A percentile compares a stretch with the other conserved stretches of the same genome.
These are phyloP conservation scores for Perdita meconis DNA, from an alignment of 2,888 invertebrate genomes.

Conservation along the genomic window DNA sequence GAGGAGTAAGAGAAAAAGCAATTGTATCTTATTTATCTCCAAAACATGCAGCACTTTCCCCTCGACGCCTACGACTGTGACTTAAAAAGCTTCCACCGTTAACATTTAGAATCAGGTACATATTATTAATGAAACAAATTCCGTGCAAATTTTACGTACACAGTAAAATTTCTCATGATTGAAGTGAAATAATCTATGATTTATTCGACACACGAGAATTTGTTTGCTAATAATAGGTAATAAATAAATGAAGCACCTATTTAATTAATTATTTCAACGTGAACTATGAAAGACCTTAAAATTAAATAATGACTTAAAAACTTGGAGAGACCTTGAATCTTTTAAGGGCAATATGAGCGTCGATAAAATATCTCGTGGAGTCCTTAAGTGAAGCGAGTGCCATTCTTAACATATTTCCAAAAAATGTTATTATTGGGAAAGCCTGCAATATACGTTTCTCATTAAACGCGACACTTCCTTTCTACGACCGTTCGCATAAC, in stretches of 20 bases:
- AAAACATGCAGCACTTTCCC: slow-evolving; percentile 55
- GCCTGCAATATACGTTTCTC: slow-evolving; percentile 76
- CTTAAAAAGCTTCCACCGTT: slow-evolving; percentile 30
- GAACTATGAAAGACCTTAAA: slow-evolving; percentile 75
- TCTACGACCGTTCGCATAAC: neutral
- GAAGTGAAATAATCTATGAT: neutral
- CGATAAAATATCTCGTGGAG: slow-evolving; percentile 75
- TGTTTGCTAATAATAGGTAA: slow-evolving; percentile 56
- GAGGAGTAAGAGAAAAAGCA: slow-evolving; percentile 59
- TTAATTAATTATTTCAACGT: slow-evolving; percentile 30
- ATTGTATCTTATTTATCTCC: slow-evolving; percentile 37
- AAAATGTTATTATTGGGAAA: slow-evolving; percentile 77
- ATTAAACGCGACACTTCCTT: slow-evolving; percentile 45
- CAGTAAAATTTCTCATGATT: neutral
- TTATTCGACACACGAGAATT: slow-evolving; percentile 41
- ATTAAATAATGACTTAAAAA: slow-evolving; percentile 34
- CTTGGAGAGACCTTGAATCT: slow-evolving; percentile 80
- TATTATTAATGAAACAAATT: slow-evolving; percentile 51
- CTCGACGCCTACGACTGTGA: slow-evolving; percentile 24
- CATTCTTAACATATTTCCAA: slow-evolving; percentile 77
- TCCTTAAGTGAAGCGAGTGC: slow-evolving; percentile 76
- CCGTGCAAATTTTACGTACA: slow-evolving; percentile 14
- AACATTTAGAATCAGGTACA: slow-evolving; percentile 28
- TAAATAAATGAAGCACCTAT: slow-evolving; percentile 13
- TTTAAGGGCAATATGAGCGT: slow-evolving; percentile 77